Percentiles rank a stretch among this genome's conserved stretches.
Evolutionary conservation across 2,113 vertebrate species (phyloP).

Genomic region (Bettongia penicillata): DNA sequence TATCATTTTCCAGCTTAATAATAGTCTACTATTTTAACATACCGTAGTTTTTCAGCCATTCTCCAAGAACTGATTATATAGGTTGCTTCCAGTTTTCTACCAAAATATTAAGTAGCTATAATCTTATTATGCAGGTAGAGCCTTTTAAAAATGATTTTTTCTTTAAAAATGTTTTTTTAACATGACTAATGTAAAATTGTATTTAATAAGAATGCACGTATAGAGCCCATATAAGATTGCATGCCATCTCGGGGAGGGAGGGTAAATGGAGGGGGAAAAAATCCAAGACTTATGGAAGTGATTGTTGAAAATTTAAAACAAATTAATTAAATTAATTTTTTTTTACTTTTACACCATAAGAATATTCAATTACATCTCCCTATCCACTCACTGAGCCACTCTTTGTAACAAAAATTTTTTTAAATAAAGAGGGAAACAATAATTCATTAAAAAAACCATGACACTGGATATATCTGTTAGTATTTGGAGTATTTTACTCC

Average conservation of each 20-base stretch:
- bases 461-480: background rate
- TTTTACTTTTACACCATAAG: background rate
- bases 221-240: too few species aligned
- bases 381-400: background rate
- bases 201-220: too few species aligned
- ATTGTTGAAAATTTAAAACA: too few species aligned
- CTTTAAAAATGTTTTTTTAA: background rate
- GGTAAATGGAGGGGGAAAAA: too few species aligned
- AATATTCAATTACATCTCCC: background rate
- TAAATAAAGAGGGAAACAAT: background rate
- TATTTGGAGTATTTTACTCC: background rate
- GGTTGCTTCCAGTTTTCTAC: background rate
- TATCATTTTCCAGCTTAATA: background rate
- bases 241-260: too few species aligned
- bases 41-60: background rate
- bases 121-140: background rate
- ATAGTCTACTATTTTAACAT: background rate
- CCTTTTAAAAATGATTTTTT: background rate
- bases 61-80: background rate
- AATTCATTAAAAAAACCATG: background rate
- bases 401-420: background rate
- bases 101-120: background rate
- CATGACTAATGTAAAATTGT: too few species aligned
- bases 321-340: too few species aligned
- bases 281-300: too few species aligned